Evolutionary conservation across 2,113 vertebrate species (phyloP).

Genomic region (Accipiter virgatus): DNA sequence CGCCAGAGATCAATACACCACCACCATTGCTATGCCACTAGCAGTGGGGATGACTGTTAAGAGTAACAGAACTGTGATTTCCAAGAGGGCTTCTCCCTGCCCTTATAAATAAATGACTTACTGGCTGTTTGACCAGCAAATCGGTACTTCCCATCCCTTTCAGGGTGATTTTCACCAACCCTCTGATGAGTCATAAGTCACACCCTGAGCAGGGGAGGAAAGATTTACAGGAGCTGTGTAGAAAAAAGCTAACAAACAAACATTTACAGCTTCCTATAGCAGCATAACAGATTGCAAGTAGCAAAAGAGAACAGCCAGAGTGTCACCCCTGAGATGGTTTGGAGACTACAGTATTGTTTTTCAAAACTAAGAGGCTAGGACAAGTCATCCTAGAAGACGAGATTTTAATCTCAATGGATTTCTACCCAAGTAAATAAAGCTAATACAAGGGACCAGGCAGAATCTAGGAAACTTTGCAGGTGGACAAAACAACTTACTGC

Average conservation of each 20-base stretch:
- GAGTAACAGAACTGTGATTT: not conserved
- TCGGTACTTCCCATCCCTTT: not conserved
- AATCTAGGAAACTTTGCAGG: not conserved
- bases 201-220: not conserved
- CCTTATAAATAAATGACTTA: not conserved
- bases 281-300: not conserved
- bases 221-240: not conserved
- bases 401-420: not conserved
- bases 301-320: not conserved
- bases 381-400: not conserved
- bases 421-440: not conserved
- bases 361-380: not conserved
- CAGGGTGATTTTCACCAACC: slow-evolving; percentile 6
- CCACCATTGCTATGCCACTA: not conserved
- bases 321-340: not conserved
- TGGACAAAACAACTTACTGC: not conserved
- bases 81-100: not conserved
- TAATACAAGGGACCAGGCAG: not conserved
- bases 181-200: not conserved
- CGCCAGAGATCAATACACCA: fast-evolving
- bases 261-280: not conserved
- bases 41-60: fast-evolving
- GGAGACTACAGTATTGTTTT: not conserved
- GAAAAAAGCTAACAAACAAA: not conserved
- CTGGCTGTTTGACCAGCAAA: not conserved